phyloP scores from a whole-genome alignment of 2,113 vertebrate genomes.

The Psephotus haematonotus region DNA sequence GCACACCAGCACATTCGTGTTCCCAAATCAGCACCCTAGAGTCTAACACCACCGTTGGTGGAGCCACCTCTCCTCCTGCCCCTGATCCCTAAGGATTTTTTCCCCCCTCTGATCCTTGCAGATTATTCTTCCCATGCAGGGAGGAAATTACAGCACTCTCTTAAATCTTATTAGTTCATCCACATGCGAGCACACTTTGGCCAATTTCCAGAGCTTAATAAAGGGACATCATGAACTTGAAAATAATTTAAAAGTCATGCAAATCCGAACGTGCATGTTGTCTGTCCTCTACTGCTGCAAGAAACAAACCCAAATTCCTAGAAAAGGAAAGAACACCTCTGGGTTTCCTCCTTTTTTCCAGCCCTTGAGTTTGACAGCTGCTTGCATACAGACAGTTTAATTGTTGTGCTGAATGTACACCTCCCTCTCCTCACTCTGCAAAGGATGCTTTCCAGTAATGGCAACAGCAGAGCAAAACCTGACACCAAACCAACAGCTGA shows the following conservation, averaged over 20 bases:
- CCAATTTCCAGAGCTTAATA: slow-evolving; percentile 11
- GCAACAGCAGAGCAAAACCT: slow-evolving; percentile 12
- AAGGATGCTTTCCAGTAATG: slow-evolving; percentile 28
- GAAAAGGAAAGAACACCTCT: background rate
- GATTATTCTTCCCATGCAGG: background rate
- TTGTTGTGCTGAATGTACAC: background rate
- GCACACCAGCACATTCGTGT: background rate
- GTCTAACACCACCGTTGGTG: background rate
- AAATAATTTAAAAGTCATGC: background rate
- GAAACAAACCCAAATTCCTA: background rate
- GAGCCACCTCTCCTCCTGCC: background rate
- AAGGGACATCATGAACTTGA: background rate
- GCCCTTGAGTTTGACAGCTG: background rate
- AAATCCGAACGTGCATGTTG: background rate
- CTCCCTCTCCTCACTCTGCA: background rate
- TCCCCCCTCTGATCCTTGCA: background rate
- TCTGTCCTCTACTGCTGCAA: background rate
- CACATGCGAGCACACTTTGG: background rate
- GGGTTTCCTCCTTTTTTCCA: background rate
- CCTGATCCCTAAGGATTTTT: background rate
- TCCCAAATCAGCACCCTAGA: background rate
- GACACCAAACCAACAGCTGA: slow-evolving; percentile 25
- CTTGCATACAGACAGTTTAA: background rate
- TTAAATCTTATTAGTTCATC: slow-evolving; percentile 34
- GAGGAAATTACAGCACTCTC: slow-evolving; percentile 26